Evolutionary conservation across 2,888 invertebrate species (phyloP), one percentile per base, ranked within the genome.

Genomic region (Spodoptera littoralis): DNA sequence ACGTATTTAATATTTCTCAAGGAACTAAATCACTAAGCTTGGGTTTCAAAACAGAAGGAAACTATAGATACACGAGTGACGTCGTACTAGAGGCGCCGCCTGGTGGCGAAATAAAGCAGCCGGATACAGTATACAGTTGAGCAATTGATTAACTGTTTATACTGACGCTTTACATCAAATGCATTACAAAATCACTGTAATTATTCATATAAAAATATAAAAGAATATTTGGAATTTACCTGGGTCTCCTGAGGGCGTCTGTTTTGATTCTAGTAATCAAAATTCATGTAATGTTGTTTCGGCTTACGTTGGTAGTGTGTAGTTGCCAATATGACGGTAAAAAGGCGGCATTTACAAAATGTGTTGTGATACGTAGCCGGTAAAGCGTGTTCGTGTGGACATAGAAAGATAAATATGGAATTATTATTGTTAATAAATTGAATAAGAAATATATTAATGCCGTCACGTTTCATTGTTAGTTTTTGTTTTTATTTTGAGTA

Each of bases 11-110:
- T 89, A 88, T 88, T 88, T 89, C 86, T 87, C 85, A 90, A 90
- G 87, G 89, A 91, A 91, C 86, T 88, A 92, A 90, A 88, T 92
- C 92, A 89, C 92, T 85, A 92, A 92, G 95, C 95, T 95, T 95
- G 94, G 95, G 94, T 95, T 95, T 95, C 95, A 95, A 95, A 95
- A 95, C 95, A 95, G 95, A 94, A 95, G 93, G 95, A 93, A 93
- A 93, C 92, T 93, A 93, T 91, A 93, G 91, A 94, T 93, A 94
- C 94, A 92, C 92, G 91, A 93, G 90, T 93, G 94, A 94, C 93
- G 92, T 92, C 88, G 90, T 88, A 90, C 88, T 79, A 86, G 87
- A 85, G 86, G 91, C 93, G 93, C 92, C 89, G 89, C 80, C 94
- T 91, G 84, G 91, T 87, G 93, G 84, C 80, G 64, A 84, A 84